These are phyloP conservation scores for Crax fasciolata DNA, from an alignment of 2,797 vertebrate species.

Conservation along the genomic window DNA sequence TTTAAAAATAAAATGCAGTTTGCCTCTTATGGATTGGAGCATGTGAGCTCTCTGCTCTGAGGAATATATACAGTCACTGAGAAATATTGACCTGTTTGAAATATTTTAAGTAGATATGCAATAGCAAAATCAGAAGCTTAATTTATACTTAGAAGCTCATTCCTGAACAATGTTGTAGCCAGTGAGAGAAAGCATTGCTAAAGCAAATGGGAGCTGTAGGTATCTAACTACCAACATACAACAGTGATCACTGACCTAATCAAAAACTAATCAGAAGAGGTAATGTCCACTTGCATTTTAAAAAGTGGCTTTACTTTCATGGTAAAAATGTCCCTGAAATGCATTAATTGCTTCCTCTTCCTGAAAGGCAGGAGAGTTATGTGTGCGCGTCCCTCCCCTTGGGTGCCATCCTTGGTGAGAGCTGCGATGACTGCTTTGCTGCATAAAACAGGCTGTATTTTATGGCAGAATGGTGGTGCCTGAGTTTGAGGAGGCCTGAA, in stretches of 20 bases:
- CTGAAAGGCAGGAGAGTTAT: not conserved
- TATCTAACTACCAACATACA: not conserved
- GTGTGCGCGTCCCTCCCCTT: accelerated
- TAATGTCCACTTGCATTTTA: not conserved
- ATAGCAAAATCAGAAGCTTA: conserved; percentile 28
- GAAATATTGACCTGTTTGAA: not conserved
- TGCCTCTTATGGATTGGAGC: not conserved
- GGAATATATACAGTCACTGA: not conserved
- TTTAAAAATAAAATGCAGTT: not conserved
- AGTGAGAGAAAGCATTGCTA: not conserved
- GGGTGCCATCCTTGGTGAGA: not conserved
- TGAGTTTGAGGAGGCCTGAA: not conserved
- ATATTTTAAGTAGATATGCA: conserved; percentile 31
- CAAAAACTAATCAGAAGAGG: not conserved
- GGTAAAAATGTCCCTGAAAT: not conserved
- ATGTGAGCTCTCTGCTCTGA: not conserved
- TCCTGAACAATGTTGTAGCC: not conserved
- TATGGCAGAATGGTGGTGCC: not conserved
- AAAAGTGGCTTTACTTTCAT: not conserved
- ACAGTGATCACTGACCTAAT: not conserved
- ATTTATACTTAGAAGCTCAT: conserved; percentile 1
- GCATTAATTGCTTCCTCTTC: not conserved
- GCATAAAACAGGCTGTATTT: not conserved
- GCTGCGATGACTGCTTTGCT: not conserved
- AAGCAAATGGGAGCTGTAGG: not conserved